Percentiles rank a stretch among this genome's conserved stretches.
phyloP scores from a whole-genome alignment of 1,140 invertebrate species.

The Apis cerana region DNA sequence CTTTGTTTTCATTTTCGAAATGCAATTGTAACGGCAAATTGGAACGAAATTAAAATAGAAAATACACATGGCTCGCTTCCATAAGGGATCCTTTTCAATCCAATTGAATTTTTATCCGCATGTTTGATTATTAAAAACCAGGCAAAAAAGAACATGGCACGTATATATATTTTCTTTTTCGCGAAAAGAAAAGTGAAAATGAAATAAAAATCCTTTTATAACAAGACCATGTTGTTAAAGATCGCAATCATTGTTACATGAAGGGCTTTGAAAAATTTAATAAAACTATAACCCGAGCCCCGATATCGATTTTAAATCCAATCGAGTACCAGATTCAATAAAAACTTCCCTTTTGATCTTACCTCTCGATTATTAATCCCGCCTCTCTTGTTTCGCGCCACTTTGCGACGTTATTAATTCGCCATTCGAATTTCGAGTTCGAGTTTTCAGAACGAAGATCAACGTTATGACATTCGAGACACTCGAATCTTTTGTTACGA shows the following conservation, averaged over 20 bases:
- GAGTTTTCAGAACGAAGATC: neutral
- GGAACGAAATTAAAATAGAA: neutral
- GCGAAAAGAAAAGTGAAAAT: neutral
- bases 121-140: neutral
- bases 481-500: neutral
- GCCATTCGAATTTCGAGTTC: neutral
- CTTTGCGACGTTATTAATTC: neutral
- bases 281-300: neutral
- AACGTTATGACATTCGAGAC: neutral
- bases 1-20: neutral
- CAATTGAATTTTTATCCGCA: neutral
- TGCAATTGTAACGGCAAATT: too few relatives aligned
- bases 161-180: too few relatives aligned
- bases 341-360: constrained; percentile 14
- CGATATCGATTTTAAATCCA: constrained; percentile 20
- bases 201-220: neutral
- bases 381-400: neutral
- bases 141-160: neutral
- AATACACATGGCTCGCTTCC: too few relatives aligned
- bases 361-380: constrained; percentile 13
- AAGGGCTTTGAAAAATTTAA: neutral
- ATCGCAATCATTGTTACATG: neutral
- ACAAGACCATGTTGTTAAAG: neutral
- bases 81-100: neutral
- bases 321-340: neutral